phyloP scores from a whole-genome alignment of 2,888 invertebrate species.

The Elgonia sp. region DNA sequence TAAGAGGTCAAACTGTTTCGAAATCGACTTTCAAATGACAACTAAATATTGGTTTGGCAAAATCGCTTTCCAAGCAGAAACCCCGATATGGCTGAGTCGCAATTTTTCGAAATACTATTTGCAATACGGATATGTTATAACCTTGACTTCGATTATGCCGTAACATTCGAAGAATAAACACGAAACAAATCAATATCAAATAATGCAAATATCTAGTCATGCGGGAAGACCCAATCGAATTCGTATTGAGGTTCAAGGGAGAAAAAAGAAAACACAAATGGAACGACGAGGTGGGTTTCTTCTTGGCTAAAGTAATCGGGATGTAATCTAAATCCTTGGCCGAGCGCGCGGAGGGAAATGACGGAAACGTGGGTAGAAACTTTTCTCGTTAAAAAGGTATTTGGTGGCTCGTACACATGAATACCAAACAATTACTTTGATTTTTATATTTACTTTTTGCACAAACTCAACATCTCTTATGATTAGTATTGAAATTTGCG shows the following conservation, averaged over 20 bases:
- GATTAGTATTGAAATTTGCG: conserved; percentile 42
- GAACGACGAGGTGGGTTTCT: conserved; percentile 76
- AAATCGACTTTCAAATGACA: conserved; percentile 54
- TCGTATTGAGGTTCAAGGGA: conserved; percentile 63
- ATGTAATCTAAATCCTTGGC: conserved; percentile 80
- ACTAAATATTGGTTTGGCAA: conserved; percentile 57
- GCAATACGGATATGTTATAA: conserved; percentile 27
- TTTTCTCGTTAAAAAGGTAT: conserved; percentile 81
- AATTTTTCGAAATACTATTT: conserved; percentile 24
- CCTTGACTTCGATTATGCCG: conserved; percentile 30
- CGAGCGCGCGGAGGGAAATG: conserved; percentile 78
- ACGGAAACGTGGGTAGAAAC: conserved; percentile 78
- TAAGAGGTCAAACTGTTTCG: conserved; percentile 35
- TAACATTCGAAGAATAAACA: conserved; percentile 49
- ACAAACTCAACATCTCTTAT: conserved; percentile 43
- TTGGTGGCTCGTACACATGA: conserved; percentile 64
- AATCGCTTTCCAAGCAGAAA: conserved; percentile 40
- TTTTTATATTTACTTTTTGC: conserved; percentile 61
- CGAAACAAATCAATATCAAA: conserved; percentile 65
- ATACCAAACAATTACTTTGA: conserved; percentile 69
- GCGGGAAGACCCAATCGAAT: conserved; percentile 64
- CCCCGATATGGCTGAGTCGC: not conserved
- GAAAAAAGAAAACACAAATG: conserved; percentile 56
- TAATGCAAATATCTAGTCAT: conserved; percentile 63
- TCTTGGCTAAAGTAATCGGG: conserved; percentile 76